These are phyloP conservation scores for Danio choprae DNA, from an alignment of 2,797 vertebrate species.

Conservation along the genomic window DNA sequence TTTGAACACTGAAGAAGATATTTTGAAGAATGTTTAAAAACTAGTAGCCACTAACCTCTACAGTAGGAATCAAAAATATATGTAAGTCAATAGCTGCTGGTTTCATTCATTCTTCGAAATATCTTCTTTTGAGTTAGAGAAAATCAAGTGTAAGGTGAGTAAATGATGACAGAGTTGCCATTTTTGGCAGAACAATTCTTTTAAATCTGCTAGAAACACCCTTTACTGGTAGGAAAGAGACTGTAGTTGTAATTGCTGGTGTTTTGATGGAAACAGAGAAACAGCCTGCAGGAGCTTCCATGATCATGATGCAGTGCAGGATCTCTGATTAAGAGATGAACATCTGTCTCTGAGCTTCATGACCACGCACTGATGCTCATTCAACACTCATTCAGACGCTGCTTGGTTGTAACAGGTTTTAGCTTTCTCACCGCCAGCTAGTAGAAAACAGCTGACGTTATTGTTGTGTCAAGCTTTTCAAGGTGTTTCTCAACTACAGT, in stretches of 20 bases:
- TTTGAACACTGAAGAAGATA: too few relatives aligned
- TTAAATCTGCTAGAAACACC: conserved; percentile 17
- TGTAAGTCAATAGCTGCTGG: too few relatives aligned
- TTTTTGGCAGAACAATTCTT: neutral
- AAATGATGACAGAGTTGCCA: too few relatives aligned
- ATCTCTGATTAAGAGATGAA: conserved; percentile 61
- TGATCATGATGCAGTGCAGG: conserved; percentile 49
- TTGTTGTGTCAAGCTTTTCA: neutral
- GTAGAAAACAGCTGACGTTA: neutral
- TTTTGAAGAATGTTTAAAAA: too few relatives aligned
- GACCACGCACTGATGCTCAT: conserved; percentile 47
- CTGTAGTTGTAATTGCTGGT: neutral
- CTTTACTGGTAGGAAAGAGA: conserved; percentile 29
- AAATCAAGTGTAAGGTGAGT: too few relatives aligned
- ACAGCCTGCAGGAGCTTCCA: conserved; percentile 51
- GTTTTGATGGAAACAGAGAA: conserved; percentile 57
- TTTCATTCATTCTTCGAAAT: too few relatives aligned
- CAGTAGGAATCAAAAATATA: too few relatives aligned
- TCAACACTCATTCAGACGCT: conserved; percentile 11
- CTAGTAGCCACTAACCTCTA: too few relatives aligned
- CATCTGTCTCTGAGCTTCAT: conserved; percentile 55
- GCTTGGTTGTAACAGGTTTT: conserved; percentile 44
- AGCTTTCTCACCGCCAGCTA: neutral
- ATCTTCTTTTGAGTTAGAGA: too few relatives aligned
- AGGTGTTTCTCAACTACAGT: neutral